Conservation (phyloP, 2,113 vertebrate species). For the Nannospalax galili region DNA sequence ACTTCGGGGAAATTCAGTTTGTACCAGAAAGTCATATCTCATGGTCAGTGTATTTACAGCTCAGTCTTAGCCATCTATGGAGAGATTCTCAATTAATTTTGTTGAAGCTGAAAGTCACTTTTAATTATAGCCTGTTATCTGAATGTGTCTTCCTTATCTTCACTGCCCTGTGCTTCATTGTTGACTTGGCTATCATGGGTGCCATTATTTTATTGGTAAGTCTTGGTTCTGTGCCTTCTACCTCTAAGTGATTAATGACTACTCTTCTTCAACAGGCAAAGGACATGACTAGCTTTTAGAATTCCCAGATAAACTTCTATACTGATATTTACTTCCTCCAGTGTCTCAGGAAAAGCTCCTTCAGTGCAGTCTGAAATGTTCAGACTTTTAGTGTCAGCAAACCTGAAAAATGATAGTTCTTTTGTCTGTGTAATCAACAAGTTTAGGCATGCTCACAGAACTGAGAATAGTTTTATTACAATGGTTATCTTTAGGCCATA, state of each 20-base stretch:
- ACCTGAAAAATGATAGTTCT: constrained; percentile 56
- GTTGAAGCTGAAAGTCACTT: constrained; percentile 70
- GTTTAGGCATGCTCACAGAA: not conserved
- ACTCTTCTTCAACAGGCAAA: constrained; percentile 58
- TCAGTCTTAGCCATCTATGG: constrained; percentile 62
- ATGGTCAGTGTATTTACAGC: constrained; percentile 54
- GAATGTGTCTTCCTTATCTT: constrained; percentile 72
- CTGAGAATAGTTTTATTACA: constrained; percentile 12
- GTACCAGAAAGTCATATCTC: constrained; percentile 58
- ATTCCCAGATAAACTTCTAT: constrained; percentile 49
- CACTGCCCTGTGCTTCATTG: constrained; percentile 52
- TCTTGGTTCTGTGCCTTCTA: constrained; percentile 48
- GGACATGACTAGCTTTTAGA: constrained; percentile 64
- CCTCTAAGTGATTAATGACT: constrained; percentile 72
- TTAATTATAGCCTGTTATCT: constrained; percentile 71
- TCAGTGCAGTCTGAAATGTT: constrained; percentile 11
- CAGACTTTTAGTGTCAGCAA: constrained; percentile 21
- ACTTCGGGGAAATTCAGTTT: constrained; percentile 71
- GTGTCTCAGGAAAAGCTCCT: constrained; percentile 37
- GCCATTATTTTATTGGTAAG: constrained; percentile 71
- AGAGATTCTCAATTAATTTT: constrained; percentile 75
- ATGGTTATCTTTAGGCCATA: constrained; percentile 19
- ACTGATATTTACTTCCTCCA: constrained; percentile 43
- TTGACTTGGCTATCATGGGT: constrained; percentile 4
- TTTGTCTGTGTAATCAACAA: constrained; percentile 55